Base-by-base conservation (phyloP, 2,888 invertebrate genomes). In the Drosophila borealis region DNA sequence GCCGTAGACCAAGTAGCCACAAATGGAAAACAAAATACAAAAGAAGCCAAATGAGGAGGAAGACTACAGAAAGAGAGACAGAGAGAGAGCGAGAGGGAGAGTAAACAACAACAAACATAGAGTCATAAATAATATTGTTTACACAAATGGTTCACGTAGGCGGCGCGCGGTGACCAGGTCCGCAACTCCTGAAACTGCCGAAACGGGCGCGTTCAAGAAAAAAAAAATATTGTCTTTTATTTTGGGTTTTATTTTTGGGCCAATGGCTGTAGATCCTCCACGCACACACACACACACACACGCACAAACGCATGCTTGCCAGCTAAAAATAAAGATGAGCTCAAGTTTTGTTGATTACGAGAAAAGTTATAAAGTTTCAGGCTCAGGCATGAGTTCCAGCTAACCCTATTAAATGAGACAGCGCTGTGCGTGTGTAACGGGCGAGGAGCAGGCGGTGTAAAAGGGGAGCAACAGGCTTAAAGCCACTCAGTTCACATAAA, bases 391-490 rank as follows among this genome's bases (percentile, higher is more conserved):
- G 60, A 83, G 66, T 84, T 81, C 75, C 71, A 75, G 70, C 66
- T 80, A 78, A 83, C 71, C 70, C 80, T 70, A 77, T 65, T 64
- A 56, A 61, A 70, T 70, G 78, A 69, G 64, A 33, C 55, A 39
- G 50, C 73, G 61, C 60, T 64, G 76, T 78, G 83, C 81, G 82
- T 80, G 86, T 70, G 74, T 74, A 74, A 70, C 57, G 67, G 46
- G 57, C 59, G 78, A 62, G 70, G 50, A 71, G 68, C 69, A 75
- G 75, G 55, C 53, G 66, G 76, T 64, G 76, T 65, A 59, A 78
- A 81, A 74, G 82, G 84, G 84, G 85, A 84, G 85, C 84, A 79
- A 70, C 78, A 86, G 88, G 87, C 88, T 87, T 89, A 62, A 67
- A 69, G 80, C 68, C 59, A 61, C 61, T 56, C 68, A 60, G 67